Evolutionary conservation across 1,140 invertebrate species (phyloP).

Genomic region (Cotesia glomerata): DNA sequence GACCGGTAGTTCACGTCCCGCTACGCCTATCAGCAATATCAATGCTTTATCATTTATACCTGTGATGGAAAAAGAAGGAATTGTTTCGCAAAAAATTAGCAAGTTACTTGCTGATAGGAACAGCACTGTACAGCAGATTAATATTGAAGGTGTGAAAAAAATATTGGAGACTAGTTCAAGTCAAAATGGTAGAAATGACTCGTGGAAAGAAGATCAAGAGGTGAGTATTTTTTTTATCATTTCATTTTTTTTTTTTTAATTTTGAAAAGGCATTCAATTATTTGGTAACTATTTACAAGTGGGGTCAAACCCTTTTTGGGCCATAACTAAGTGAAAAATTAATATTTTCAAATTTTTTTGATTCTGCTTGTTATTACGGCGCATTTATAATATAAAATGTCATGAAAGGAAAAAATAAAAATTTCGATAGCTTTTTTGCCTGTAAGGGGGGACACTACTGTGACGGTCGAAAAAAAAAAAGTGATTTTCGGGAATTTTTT

Average conservation of each 20-base stretch:
- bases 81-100: constrained; percentile 51
- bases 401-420: no score
- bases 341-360: no score
- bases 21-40: constrained; percentile 50
- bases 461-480: no score
- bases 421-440: no score
- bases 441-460: no score
- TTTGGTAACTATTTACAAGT: no score
- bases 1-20: constrained; percentile 51
- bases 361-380: no score
- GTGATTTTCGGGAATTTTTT: no score
- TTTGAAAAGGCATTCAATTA: no score
- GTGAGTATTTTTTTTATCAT: constrained; percentile 38
- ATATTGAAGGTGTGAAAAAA: constrained; percentile 42
- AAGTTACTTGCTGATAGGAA: constrained; percentile 56
- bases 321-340: no score
- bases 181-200: constrained; percentile 57
- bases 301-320: no score
- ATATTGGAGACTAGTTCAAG: constrained; percentile 39
- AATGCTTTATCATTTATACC: constrained; percentile 22
- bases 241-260: neutral
- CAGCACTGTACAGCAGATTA: constrained; percentile 37
- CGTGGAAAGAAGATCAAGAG: constrained; percentile 66
- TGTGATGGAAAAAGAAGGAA: constrained; percentile 36
- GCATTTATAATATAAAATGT: no score